Percentiles rank a stretch among this genome's conserved stretches.
These are phyloP conservation scores for Caenorhabditis afra DNA, from an alignment of 2,888 invertebrate genomes.

Conservation along the genomic window DNA sequence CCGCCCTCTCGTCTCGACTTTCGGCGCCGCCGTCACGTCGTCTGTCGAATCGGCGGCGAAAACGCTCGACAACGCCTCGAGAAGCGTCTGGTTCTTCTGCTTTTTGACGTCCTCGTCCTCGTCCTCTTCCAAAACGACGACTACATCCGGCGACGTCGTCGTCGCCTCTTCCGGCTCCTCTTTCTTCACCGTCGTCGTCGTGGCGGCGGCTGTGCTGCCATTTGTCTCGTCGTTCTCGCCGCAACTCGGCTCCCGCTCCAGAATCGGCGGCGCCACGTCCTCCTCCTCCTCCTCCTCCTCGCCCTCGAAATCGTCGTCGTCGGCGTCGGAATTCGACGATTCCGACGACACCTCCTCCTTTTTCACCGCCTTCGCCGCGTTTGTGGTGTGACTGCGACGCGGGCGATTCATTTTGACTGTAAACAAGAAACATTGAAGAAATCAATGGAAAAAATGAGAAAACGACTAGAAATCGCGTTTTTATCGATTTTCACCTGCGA, in stretches of 20 bases:
- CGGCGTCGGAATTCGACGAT: too few relatives aligned
- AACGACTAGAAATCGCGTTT: too few relatives aligned
- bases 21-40: neutral
- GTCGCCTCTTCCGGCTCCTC: neutral
- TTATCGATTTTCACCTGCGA: neutral
- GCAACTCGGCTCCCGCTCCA: constrained; percentile 43
- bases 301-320: constrained; percentile 11
- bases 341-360: constrained; percentile 2
- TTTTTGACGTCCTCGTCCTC: too few relatives aligned
- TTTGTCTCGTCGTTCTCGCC: constrained; percentile 38
- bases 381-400: neutral
- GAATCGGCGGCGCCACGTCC: constrained; percentile 30
- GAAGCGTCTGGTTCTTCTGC: neutral
- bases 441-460: too few relatives aligned
- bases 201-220: constrained; percentile 6
- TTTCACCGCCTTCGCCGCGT: constrained; percentile 1
- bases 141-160: neutral
- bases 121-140: too few relatives aligned
- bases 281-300: constrained; percentile 28
- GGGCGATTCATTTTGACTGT: neutral
- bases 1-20: too few relatives aligned
- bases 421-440: too few relatives aligned
- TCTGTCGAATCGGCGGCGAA: neutral
- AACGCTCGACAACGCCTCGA: constrained; percentile 6
- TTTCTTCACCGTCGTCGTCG: neutral